Conservation (phyloP, 2,888 invertebrate species). For the Aleiodes testaceus region DNA sequence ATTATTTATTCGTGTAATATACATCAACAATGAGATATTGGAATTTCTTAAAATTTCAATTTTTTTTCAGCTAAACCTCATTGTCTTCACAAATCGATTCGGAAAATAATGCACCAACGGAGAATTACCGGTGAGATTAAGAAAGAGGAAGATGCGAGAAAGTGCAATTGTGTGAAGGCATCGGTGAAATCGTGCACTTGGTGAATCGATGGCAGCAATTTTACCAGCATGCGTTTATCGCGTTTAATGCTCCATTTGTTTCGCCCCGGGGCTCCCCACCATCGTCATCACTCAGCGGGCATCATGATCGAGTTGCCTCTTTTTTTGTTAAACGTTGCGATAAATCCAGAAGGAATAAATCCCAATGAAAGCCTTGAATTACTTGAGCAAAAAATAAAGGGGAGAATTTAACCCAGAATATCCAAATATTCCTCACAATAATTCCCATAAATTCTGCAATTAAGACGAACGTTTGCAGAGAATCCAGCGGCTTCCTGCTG, state of each 20-base stretch:
- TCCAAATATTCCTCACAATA: not conserved
- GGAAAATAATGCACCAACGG: conserved; percentile 22
- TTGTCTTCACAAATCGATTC: conserved; percentile 51
- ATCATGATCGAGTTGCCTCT: conserved; percentile 9
- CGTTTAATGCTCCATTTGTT: conserved; percentile 62
- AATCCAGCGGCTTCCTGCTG: conserved; percentile 36
- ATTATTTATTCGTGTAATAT: not conserved
- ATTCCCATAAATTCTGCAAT: conserved; percentile 11
- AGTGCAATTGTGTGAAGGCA: conserved; percentile 33
- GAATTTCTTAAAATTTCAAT: not conserved
- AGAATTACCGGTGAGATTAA: conserved; percentile 17
- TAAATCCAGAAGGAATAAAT: not conserved
- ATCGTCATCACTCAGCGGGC: conserved; percentile 22
- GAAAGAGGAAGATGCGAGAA: conserved; percentile 34
- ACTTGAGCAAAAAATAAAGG: not conserved
- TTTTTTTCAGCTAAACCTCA: not conserved
- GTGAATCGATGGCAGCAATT: conserved; percentile 60
- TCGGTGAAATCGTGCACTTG: conserved; percentile 50
- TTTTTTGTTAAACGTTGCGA: conserved; percentile 6
- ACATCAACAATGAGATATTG: not conserved
- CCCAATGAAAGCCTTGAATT: not conserved
- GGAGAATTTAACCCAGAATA: not conserved
- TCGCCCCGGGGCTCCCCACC: conserved; percentile 52
- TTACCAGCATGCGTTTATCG: conserved; percentile 56
- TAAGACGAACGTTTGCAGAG: not conserved